A percentile compares a stretch with the other conserved stretches of the same genome.
phyloP scores from a whole-genome alignment of 2,797 vertebrate genomes.

The Centroberyx gerrardi region DNA sequence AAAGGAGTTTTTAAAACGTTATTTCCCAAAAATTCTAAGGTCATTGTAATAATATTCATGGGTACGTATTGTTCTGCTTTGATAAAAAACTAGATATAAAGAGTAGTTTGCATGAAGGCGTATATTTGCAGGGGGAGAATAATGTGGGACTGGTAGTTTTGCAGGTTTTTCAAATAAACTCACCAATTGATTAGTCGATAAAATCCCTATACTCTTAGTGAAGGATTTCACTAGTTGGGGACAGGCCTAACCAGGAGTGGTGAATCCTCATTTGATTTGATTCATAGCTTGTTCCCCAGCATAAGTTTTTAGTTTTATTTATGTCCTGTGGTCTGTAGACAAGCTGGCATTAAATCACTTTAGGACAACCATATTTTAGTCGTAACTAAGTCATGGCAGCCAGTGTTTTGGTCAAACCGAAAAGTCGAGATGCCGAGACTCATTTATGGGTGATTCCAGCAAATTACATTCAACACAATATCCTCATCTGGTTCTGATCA shows the following conservation, averaged over 20 bases:
- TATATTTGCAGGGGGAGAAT: background rate
- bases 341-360: constrained; percentile 31
- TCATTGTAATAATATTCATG: background rate
- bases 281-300: constrained; percentile 13
- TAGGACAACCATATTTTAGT: background rate
- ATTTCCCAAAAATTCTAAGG: background rate
- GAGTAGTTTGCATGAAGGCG: background rate
- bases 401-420: constrained; percentile 5
- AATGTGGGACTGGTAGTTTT: background rate
- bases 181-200: background rate
- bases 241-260: background rate
- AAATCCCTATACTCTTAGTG: background rate
- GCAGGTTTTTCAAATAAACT: background rate
- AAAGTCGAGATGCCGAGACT: background rate
- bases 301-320: constrained; percentile 8
- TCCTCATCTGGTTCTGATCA: constrained; percentile 23
- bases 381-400: constrained; percentile 16
- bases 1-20: background rate
- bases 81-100: background rate
- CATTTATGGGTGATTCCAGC: background rate
- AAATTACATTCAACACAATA: background rate
- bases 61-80: background rate
- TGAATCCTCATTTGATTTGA: constrained; percentile 20
- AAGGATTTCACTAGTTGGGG: background rate
- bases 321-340: background rate